Percentiles rank a stretch among this genome's conserved stretches.
phyloP scores from a whole-genome alignment of 2,113 vertebrate species.

The Marcusenius ussheri region DNA sequence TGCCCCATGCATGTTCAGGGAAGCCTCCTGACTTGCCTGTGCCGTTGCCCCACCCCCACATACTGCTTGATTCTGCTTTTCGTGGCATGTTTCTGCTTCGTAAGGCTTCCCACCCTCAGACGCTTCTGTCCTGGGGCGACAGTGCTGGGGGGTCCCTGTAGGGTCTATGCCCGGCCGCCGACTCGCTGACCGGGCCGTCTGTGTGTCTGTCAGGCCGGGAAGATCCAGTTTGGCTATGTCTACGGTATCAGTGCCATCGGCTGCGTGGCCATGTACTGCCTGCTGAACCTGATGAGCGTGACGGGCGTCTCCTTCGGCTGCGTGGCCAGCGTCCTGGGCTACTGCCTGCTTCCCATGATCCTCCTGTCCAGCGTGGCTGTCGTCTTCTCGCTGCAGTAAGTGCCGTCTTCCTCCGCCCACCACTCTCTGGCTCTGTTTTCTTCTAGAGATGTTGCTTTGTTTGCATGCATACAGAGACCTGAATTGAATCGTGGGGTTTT shows the following conservation, averaged over 20 bases:
- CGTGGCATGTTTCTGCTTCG: not conserved
- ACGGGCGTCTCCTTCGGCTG: slow-evolving; percentile 67
- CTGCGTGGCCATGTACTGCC: slow-evolving; percentile 65
- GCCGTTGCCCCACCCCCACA: not conserved
- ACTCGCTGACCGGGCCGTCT: not conserved
- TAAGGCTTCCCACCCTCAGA: not conserved
- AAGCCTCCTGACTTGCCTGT: not conserved
- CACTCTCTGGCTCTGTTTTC: not conserved
- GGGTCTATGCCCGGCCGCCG: not conserved
- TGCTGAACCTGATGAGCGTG: slow-evolving; percentile 76
- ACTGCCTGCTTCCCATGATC: slow-evolving; percentile 80
- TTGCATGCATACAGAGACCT: not conserved
- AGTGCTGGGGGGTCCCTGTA: not conserved
- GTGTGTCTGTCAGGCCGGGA: slow-evolving; percentile 64
- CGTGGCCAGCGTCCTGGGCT: slow-evolving; percentile 78
- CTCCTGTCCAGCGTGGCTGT: slow-evolving; percentile 66
- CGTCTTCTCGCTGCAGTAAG: slow-evolving; percentile 75
- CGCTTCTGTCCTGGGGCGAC: not conserved
- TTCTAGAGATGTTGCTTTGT: not conserved
- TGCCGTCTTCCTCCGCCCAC: slow-evolving; percentile 26
- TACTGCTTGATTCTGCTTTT: not conserved
- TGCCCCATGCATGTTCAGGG: not conserved
- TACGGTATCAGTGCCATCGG: slow-evolving; percentile 74
- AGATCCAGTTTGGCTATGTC: slow-evolving; percentile 77
- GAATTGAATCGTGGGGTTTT: not conserved